Base-by-base conservation (phyloP, 2,797 vertebrate species). In the Channa striata region DNA sequence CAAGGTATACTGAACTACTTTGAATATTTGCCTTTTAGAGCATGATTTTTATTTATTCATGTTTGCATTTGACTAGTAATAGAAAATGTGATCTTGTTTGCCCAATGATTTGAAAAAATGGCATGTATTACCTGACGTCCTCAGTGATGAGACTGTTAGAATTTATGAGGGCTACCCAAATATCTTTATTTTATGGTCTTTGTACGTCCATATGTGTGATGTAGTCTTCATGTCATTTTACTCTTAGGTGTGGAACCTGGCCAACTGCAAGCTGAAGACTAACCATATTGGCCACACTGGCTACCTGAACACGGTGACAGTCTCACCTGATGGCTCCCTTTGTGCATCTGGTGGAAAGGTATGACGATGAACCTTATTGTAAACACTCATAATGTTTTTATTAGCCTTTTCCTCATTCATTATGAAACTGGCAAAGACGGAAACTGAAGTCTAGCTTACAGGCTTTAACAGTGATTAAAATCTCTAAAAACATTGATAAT, bases 251-350 rank as follows among this genome's bases (percentile, higher is more conserved):
- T 97, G 97, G 97, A 98, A 98, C 84, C 78, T 99, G 90, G 97
- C 97, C 8, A 99, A 99, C 92, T 99, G 97, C 93, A 99, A 99
- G 81, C 95, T 99, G 93, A 99, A 99, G 93, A 99, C 98, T 7
- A 99, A 99, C 90, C 97, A 99, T 88, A 97, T 99, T 4, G 98
- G 98, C 23, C 98, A 99, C 90, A 95, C 94, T 0, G 98, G 97
- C n/a, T 98, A 93, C 91, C 92, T 99, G 92, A 99, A 99, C 92
- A 99, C 97, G 0, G 97, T 99, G 63, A 98, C 97, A 0, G 97
- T 99, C 40, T 98, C 97, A 37, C 98, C 97, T 0, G 97, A 99
- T 49, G 97, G 98, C 40, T 99, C 98, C n/a, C 94, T 98, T 39
- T 99, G 97, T 52, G 98, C 97, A 33, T 99, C 97, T 0, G 97